A percentile compares a stretch with the other conserved stretches of the same genome.
These are phyloP conservation scores for Reticulitermes lucifugus DNA, from an alignment of 2,888 invertebrate species.

Conservation along the genomic window DNA sequence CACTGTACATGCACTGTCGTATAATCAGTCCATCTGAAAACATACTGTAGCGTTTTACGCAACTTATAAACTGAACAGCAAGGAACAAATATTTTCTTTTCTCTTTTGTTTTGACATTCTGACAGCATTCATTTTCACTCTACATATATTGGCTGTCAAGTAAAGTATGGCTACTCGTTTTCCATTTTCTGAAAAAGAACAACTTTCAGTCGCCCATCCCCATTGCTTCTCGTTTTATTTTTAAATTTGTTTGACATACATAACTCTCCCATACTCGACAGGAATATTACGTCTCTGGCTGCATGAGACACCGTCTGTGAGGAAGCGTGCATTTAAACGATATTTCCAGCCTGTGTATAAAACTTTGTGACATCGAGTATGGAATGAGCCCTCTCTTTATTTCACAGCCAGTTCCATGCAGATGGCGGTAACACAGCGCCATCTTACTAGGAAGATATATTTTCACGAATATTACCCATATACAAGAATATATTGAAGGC, in stretches of 20 bases:
- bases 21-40: no score
- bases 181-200: not conserved
- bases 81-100: not conserved
- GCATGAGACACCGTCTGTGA: not conserved
- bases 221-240: not conserved
- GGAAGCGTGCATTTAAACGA: not conserved
- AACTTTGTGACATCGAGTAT: no score
- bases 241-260: conserved; percentile 13
- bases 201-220: not conserved
- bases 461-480: no score
- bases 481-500: no score
- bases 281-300: not conserved
- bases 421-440: no score
- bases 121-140: conserved; percentile 19
- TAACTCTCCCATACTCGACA: not conserved
- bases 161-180: not conserved
- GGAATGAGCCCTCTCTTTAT: no score
- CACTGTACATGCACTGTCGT: no score
- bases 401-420: no score
- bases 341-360: no score
- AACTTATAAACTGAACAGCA: not conserved
- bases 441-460: no score
- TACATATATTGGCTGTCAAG: not conserved
- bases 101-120: not conserved
- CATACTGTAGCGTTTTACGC: not conserved